Percentiles rank a stretch among this genome's conserved stretches.
Evolutionary conservation across 2,797 vertebrate species (phyloP).

Genomic region (Otolemur crassicaudatus): DNA sequence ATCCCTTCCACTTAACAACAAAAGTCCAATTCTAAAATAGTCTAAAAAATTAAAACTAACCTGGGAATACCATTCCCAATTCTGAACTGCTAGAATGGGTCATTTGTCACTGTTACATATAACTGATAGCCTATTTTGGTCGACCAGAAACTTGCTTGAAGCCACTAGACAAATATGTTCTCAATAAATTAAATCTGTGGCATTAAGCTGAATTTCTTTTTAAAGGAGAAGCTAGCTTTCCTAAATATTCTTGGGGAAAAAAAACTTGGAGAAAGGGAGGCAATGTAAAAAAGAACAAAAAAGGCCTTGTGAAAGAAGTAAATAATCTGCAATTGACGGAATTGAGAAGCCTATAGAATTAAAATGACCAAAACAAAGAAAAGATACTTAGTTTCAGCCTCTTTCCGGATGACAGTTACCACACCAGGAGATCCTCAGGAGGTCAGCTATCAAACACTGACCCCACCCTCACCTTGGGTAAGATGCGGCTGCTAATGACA

Average conservation of each 20-base stretch:
- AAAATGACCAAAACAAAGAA: neutral
- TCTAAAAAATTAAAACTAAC: slow-evolving; percentile 60
- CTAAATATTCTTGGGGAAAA: slow-evolving; percentile 17
- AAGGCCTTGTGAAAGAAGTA: slow-evolving; percentile 34
- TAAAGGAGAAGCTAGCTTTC: slow-evolving; percentile 11
- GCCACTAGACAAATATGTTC: slow-evolving; percentile 11
- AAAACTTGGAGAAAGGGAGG: neutral
- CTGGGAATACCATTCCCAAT: neutral
- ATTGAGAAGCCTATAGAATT: neutral
- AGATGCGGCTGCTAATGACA: neutral
- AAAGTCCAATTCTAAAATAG: neutral
- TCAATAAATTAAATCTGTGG: slow-evolving; percentile 31
- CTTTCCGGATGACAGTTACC: neutral
- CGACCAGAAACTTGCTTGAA: slow-evolving; percentile 16
- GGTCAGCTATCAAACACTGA: neutral
- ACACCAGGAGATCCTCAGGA: neutral
- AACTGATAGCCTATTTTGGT: slow-evolving; percentile 40
- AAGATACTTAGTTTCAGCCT: neutral
- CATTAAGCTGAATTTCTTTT: slow-evolving; percentile 21
- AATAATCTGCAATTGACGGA: neutral
- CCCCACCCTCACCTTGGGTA: neutral
- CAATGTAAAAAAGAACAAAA: neutral
- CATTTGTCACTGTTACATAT: slow-evolving; percentile 15
- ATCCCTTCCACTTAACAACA: neutral
- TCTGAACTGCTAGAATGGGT: neutral